Base-by-base conservation (phyloP, 1,140 invertebrate species). In the Helicoverpa armigera region DNA sequence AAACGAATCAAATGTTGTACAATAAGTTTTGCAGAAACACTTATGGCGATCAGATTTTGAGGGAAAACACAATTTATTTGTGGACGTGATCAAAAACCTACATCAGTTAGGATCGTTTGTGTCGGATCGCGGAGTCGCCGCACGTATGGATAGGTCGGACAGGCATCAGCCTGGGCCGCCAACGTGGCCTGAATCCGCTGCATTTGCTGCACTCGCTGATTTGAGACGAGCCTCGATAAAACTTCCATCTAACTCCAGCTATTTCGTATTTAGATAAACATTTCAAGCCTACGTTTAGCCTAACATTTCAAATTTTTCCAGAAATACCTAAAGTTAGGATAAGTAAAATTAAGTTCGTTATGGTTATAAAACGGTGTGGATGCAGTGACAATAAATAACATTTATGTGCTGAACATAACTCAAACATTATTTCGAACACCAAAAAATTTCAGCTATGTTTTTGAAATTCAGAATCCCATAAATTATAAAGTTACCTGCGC, bases 81-180 rank as follows among this genome's bases (percentile, higher is more conserved):
- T 74, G 75, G 43, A 84, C 80, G 80, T 69, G 75, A 82, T 74
- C 80, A 82, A 79, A 82, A 81, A 79, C 67, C 35, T 61, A 79
- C 76, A 81, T 84, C 70, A 80, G 69, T 75, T 77, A 72, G 51
- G 56, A 76, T 61, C 70, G 65, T 79, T 81, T 76, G 48, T 29
- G 56, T 35, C 13, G 75, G 53, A 83, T 82, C 65, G 75, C 51
- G 31, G 16, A 86, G 73, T 81, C 85, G 13, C 72, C 80, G 76
- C 85, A 86, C 85, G 85, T 84, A 76, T 54, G 69, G 82, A 76
- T 79, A 82, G 80, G 75, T 84, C 85, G 70, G 75, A 65, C 82
- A 79, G 76, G 80, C 83, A 82, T 80, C 82, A 80, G 81, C 23
- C 18, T 48, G 5, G 48, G 50, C 80, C 65, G 76, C 23, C 70